Percentiles rank a stretch among this genome's conserved stretches.
Conservation (phyloP, 2,113 vertebrate genomes). For the Charadrius vociferus region DNA sequence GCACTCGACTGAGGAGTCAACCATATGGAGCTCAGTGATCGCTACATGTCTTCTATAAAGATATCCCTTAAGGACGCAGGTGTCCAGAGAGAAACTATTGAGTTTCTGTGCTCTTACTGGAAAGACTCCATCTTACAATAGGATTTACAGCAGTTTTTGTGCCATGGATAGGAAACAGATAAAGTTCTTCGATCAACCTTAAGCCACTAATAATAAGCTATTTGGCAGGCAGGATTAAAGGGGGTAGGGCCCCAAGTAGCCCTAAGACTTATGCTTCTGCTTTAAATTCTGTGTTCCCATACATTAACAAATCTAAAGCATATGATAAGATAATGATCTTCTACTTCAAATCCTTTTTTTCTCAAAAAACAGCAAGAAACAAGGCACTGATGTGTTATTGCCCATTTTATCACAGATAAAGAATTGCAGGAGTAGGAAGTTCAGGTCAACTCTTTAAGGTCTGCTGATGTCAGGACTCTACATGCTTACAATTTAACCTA, state of each 20-base stretch:
- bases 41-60: neutral
- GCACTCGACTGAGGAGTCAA: neutral
- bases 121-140: neutral
- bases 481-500: neutral
- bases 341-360: neutral
- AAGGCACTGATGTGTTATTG: neutral
- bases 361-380: neutral
- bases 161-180: neutral
- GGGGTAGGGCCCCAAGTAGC: neutral
- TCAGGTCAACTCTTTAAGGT: neutral
- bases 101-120: neutral
- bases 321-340: neutral
- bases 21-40: rapidly evolving
- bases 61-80: neutral
- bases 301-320: neutral
- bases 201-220: neutral
- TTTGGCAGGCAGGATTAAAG: slow-evolving; percentile 1
- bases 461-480: neutral
- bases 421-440: neutral
- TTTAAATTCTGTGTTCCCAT: slow-evolving; percentile 9
- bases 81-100: neutral
- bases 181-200: neutral
- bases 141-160: neutral
- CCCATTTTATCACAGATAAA: neutral
- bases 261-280: neutral